Conservation (phyloP, 2,113 vertebrate species). For the Chaetodon trifascialis region DNA sequence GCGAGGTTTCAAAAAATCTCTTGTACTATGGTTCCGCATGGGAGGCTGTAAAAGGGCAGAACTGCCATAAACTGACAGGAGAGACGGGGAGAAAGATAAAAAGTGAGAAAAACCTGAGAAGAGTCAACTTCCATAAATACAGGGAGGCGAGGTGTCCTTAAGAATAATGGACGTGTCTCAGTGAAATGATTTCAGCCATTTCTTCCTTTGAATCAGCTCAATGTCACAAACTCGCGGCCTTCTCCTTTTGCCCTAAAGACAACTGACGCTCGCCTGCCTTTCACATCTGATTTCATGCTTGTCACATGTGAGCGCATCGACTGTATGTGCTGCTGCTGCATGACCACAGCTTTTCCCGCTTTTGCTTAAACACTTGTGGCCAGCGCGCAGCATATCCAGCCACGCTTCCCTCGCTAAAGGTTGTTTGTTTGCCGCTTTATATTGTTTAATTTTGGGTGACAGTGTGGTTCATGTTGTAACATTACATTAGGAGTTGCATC, state of each 20-base stretch:
- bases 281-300: not conserved
- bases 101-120: not conserved
- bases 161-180: not conserved
- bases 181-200: not conserved
- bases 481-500: not conserved
- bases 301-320: not conserved
- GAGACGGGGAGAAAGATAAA: not conserved
- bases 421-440: not conserved
- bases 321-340: not conserved
- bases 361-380: not conserved
- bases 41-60: constrained; percentile 42
- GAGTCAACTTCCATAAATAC: not conserved
- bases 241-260: not conserved
- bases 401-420: not conserved
- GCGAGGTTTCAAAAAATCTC: constrained; percentile 23
- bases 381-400: not conserved
- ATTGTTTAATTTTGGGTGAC: not conserved
- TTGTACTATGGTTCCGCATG: constrained; percentile 13
- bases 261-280: not conserved
- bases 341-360: not conserved
- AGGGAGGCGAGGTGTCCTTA: not conserved
- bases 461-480: not conserved
- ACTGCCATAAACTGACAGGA: constrained; percentile 21
- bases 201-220: not conserved
- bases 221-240: not conserved